Evolutionary conservation across 2,797 vertebrate species (phyloP).

Genomic region (Tachyglossus aculeatus): DNA sequence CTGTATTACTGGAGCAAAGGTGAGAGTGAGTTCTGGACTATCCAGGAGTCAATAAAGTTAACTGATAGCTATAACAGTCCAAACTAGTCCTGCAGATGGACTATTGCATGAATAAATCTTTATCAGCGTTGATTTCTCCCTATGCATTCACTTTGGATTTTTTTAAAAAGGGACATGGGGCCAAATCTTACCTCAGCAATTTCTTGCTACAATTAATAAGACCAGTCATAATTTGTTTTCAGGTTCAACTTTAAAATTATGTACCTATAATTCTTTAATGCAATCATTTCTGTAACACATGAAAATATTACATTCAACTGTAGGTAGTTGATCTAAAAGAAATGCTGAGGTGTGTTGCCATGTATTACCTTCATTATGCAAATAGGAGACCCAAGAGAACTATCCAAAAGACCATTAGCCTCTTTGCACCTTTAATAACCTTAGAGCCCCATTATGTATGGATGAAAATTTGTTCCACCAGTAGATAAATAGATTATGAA

Average conservation of each 20-base stretch:
- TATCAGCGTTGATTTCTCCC: conserved; percentile 7
- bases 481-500: conserved; percentile 40
- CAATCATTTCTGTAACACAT: conserved; percentile 64
- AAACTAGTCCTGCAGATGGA: not conserved
- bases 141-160: conserved; percentile 21
- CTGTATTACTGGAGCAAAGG: too few species aligned
- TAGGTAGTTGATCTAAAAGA: conserved; percentile 59
- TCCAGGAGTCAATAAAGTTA: too few species aligned
- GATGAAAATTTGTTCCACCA: conserved; percentile 43
- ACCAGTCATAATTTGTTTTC: conserved; percentile 62
- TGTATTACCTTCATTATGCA: conserved; percentile 52
- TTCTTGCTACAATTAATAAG: conserved; percentile 63
- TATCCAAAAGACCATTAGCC: conserved; percentile 38
- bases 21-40: too few species aligned
- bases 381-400: conserved; percentile 26
- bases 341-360: conserved; percentile 53
- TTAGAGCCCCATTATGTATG: conserved; percentile 27
- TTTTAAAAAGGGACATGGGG: conserved; percentile 59
- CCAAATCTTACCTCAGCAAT: conserved; percentile 52
- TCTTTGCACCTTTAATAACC: conserved; percentile 53
- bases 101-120: conserved; percentile 1
- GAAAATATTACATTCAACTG: conserved; percentile 45
- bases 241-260: conserved; percentile 58
- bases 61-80: too few species aligned
- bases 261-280: conserved; percentile 41